Conservation (phyloP, 1,140 invertebrate species). For the Drosophila elegans region DNA sequence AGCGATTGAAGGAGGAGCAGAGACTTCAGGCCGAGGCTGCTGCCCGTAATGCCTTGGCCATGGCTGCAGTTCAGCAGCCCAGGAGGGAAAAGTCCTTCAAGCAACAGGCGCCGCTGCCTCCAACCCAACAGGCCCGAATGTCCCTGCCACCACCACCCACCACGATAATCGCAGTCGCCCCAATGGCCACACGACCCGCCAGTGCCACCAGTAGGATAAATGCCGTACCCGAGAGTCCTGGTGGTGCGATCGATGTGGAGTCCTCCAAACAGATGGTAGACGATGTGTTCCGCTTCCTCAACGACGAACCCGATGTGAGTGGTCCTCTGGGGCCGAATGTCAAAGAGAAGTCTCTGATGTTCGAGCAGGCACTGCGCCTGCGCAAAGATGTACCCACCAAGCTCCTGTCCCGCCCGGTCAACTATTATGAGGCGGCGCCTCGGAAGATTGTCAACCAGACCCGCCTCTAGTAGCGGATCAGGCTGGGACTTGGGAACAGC, state of each 20-base stretch:
- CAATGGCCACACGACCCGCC: slow-evolving; percentile 14
- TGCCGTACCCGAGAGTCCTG: slow-evolving; percentile 40
- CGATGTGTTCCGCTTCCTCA: slow-evolving; percentile 86
- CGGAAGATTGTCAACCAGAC: slow-evolving; percentile 75
- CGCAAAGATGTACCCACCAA: slow-evolving; percentile 78
- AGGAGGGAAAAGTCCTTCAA: slow-evolving; percentile 29
- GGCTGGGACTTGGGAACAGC: slow-evolving; percentile 33
- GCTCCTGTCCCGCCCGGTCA: slow-evolving; percentile 81
- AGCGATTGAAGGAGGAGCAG: slow-evolving; percentile 44
- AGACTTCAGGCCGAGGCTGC: slow-evolving; percentile 85
- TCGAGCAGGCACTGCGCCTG: slow-evolving; percentile 73
- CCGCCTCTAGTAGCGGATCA: slow-evolving; percentile 64
- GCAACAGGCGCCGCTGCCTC: slow-evolving; percentile 39
- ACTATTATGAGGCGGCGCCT: slow-evolving; percentile 80
- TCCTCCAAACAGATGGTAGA: slow-evolving; percentile 85
- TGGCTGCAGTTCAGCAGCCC: slow-evolving; percentile 62
- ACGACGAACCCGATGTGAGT: slow-evolving; percentile 85
- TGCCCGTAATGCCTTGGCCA: slow-evolving; percentile 48
- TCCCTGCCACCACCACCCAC: slow-evolving; percentile 62
- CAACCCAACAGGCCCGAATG: slow-evolving; percentile 65
- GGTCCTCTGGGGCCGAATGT: slow-evolving; percentile 77
- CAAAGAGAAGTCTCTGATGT: slow-evolving; percentile 81
- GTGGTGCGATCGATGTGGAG: slow-evolving; percentile 84
- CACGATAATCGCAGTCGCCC: slow-evolving; percentile 8
- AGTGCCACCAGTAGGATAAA: slow-evolving; percentile 18